Conservation (phyloP, 2,888 invertebrate species). For the Branchinecta sandiegonensis region DNA sequence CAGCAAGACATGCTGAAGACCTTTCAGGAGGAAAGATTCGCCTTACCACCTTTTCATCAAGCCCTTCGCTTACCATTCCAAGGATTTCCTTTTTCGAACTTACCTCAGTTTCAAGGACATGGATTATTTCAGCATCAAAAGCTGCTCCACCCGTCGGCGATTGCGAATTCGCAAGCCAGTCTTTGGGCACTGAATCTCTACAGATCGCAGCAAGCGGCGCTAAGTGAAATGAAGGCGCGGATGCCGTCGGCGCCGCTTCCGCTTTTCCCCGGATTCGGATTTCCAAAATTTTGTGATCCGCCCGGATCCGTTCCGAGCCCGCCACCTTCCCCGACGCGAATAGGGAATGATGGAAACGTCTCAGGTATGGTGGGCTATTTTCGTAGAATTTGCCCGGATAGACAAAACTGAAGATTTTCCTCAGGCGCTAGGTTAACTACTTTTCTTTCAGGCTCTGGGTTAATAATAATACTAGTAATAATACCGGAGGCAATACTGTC, state of each 20-base stretch:
- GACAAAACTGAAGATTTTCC: too few relatives aligned
- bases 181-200: background rate
- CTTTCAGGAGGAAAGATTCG: background rate
- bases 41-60: constrained; percentile 9
- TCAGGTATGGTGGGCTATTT: background rate
- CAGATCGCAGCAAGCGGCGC: constrained; percentile 10
- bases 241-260: constrained; percentile 14
- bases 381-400: too few relatives aligned
- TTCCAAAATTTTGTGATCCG: constrained; percentile 8
- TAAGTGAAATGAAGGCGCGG: background rate
- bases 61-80: constrained; percentile 13
- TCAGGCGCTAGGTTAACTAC: too few relatives aligned
- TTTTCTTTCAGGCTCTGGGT: too few relatives aligned
- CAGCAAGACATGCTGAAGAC: background rate
- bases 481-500: too few relatives aligned
- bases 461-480: too few relatives aligned
- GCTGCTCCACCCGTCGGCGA: background rate
- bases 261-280: constrained; percentile 4
- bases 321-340: background rate
- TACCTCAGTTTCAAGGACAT: constrained; percentile 3
- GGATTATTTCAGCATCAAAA: background rate
- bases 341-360: background rate
- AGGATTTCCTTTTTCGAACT: constrained; percentile 6
- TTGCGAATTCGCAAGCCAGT: background rate
- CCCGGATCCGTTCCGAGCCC: background rate